Evolutionary conservation across 2,113 vertebrate species (phyloP), one percentile per base, ranked within the genome.

Genomic region (Hydrolagus affinis): DNA sequence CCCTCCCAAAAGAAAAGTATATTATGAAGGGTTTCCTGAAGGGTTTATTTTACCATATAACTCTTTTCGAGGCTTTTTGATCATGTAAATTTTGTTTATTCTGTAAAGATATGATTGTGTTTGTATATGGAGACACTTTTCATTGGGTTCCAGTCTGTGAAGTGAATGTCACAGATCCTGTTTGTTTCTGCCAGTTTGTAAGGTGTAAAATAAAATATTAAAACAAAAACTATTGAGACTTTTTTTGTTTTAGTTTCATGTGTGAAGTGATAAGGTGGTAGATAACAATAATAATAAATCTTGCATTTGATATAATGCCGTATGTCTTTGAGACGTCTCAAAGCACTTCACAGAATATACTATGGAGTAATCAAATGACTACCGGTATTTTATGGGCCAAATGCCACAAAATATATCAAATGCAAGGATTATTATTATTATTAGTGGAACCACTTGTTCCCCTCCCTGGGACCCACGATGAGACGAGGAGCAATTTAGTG

Each of bases 51-150:
- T 44, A 44, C 6, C 9, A 25, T 19, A 68, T 32, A 62, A 83
- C 62, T 60, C 62, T 66, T 68, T 83, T 83, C 59, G 66, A 62
- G 78, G 60, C 44, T 44, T 44, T n/a, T 64, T 66, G 60, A 32
- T 32, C 44, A 83, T 83, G 78, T 83, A 83, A 66, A 83, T 83
- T 83, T 83, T 83, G 78, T 83, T 62, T 66, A 83, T 83, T 83
- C 78, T 83, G 78, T 83, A 83, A 83, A 83, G 78, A 83, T 83
- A 83, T 83, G 28, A 64, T 68, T 28, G 78, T 83, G 78, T 62
- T 66, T 83, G 78, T 83, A 83, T 83, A 83, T 83, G 78, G 78
- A 19, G 64, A 66, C 4, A 66, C 77, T 83, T 44, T 83, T 83
- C 76, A 80, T 80, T 64, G 60, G 15, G 78, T 83, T 83, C 78